Percentiles rank a stretch among this genome's conserved stretches.
Conservation (phyloP, 2,797 vertebrate genomes). For the Sorex maritimensis region DNA sequence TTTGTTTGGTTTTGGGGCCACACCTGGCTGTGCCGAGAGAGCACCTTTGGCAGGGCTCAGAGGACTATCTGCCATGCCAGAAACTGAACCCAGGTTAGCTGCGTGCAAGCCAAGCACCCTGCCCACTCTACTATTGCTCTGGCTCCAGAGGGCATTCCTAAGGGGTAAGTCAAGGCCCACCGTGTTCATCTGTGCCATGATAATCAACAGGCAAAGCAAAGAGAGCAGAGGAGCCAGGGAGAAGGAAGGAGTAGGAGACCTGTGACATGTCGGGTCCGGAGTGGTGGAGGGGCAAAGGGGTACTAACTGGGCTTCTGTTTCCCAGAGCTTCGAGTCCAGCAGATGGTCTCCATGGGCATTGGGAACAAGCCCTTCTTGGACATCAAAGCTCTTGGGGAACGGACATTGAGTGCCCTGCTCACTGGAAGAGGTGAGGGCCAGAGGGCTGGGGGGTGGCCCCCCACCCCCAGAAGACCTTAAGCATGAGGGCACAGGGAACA, state of each 20-base stretch:
- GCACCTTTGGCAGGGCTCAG: too few relatives aligned
- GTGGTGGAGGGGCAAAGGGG: not conserved
- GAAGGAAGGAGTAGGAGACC: not conserved
- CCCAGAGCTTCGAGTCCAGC: constrained; percentile 94
- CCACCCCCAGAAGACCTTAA: constrained; percentile 29
- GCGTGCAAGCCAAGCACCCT: too few relatives aligned
- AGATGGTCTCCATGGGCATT: constrained; percentile 95
- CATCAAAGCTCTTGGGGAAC: constrained; percentile 91
- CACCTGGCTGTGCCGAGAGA: too few relatives aligned
- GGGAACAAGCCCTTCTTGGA: constrained; percentile 95
- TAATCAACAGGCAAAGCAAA: not conserved
- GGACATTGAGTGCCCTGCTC: constrained; percentile 92
- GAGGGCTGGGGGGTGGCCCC: not conserved
- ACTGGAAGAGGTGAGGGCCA: constrained; percentile 93
- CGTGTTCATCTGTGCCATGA: not conserved
- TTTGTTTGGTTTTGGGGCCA: too few relatives aligned
- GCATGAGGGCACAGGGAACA: constrained; percentile 10
- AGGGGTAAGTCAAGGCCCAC: not conserved
- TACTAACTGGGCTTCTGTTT: constrained; percentile 67
- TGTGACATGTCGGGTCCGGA: not conserved
- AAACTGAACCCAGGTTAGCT: too few relatives aligned
- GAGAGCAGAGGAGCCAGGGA: not conserved
- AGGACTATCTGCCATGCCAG: too few relatives aligned
- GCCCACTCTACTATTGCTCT: too few relatives aligned
- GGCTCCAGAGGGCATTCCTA: too few relatives aligned